Conservation (phyloP, 2,113 vertebrate species). For the Salvator merianae region DNA sequence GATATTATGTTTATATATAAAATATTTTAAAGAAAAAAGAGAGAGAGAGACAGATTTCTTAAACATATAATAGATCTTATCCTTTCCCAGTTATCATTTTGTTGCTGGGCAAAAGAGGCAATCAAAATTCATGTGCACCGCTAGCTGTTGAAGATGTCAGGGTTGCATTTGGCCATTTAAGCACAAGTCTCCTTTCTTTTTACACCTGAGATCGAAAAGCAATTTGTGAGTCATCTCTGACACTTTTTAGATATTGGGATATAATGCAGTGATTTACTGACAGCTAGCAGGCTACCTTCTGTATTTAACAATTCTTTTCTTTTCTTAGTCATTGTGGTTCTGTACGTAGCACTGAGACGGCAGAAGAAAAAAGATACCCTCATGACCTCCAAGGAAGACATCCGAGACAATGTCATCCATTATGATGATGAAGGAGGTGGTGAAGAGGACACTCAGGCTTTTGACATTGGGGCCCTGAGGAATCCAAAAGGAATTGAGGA, state of each 20-base stretch:
- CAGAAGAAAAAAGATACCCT: conserved; percentile 97
- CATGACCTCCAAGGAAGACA: conserved; percentile 98
- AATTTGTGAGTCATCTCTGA: background rate
- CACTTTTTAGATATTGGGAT: background rate
- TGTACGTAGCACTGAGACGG: conserved; percentile 90
- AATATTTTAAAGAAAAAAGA: background rate
- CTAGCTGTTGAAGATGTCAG: background rate
- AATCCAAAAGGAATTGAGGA: conserved; percentile 95
- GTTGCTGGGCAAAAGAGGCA: background rate
- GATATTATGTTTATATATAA: background rate
- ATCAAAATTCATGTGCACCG: background rate
- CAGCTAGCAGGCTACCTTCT: conserved; percentile 26
- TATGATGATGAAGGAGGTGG: conserved; percentile 98
- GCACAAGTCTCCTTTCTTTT: background rate
- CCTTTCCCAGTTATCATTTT: background rate
- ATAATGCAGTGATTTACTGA: background rate
- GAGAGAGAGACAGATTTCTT: background rate
- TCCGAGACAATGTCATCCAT: conserved; percentile 97
- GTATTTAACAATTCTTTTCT: conserved; percentile 42
- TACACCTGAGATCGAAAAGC: background rate
- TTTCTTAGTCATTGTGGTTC: conserved; percentile 89
- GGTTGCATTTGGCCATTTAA: background rate
- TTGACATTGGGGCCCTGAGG: conserved; percentile 95
- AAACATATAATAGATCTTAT: background rate
- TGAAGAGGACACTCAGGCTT: conserved; percentile 97